Base-by-base conservation (phyloP, 2,888 invertebrate species). In the Tipula helvola region DNA sequence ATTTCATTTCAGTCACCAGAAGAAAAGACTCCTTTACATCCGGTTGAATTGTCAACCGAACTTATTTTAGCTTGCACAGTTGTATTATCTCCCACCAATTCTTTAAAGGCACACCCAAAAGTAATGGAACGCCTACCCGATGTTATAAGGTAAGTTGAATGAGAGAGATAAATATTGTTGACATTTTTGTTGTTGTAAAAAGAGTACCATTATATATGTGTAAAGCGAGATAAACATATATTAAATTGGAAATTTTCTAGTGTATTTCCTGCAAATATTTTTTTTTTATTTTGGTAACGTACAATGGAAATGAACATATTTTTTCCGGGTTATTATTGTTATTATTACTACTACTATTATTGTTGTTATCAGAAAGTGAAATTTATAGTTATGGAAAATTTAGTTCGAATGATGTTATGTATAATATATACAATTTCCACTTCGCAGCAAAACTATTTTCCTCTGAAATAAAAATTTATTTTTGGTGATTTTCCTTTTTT, bases 41-140 rank as follows among this genome's bases (percentile, higher is more conserved):
- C 91, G 89, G 92, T 92, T 88, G 92, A 91, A 90, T 89, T 92
- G 88, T 91, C 91, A 89, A 92, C 92, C 87, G 92, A 92, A 90
- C 89, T 92, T 89, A 91, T 92, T 91, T 88, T 92, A 88, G 92
- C 91, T 84, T 91, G 91, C 88, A 91, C 91, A 87, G 92, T 92
- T 89, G 91, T 91, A 88, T 89, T 92, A 88, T 91, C 91, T 87
- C 90, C 91, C 88, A 90, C 90, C 88, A 91, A 91, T 88, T 89
- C 90, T 87, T 90, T 91, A 89, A 91, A 91, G 89, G 90, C 91
- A 90, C 91, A 91, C 90, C 91, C 91, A 88, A 91, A 91, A 89
- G 90, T 92, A 88, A 88, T 90, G 90, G 91, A 91, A 91, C 92
- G 92, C 90, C 91, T 92, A 90, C 91, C 91, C 89, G 91, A 92